Conservation (phyloP, 2,113 vertebrate species). For the Campylomormyrus tamandua region DNA sequence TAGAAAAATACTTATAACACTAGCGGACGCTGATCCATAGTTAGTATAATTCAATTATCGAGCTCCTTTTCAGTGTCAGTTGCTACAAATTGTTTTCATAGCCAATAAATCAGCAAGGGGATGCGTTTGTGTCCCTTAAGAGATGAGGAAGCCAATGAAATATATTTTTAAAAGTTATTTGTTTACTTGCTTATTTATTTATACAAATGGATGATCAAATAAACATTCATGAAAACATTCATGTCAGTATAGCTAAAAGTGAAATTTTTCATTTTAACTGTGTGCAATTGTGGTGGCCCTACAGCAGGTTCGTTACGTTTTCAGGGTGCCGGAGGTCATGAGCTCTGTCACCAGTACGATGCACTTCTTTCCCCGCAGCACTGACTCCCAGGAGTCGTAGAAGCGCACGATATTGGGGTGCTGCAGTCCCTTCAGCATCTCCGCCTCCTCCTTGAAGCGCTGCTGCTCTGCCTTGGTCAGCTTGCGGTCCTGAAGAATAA, state of each 20-base stretch:
- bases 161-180: background rate
- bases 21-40: background rate
- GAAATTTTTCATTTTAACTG: background rate
- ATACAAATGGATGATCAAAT: background rate
- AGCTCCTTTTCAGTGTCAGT: background rate
- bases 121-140: background rate
- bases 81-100: background rate
- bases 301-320: conserved; percentile 63
- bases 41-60: background rate
- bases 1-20: background rate
- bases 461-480: conserved; percentile 86
- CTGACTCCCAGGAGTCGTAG: conserved; percentile 90
- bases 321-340: conserved; percentile 91
- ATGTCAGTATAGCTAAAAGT: background rate
- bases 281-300: background rate
- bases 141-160: background rate
- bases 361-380: conserved; percentile 81
- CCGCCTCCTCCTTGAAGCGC: conserved; percentile 87
- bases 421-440: conserved; percentile 89
- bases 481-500: conserved; percentile 73
- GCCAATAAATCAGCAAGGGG: background rate
- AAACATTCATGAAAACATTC: background rate
- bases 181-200: background rate
- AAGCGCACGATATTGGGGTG: conserved; percentile 93
- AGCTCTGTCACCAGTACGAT: conserved; percentile 90